phyloP scores from a whole-genome alignment of 2,113 vertebrate species.

The Perca schrenkii region DNA sequence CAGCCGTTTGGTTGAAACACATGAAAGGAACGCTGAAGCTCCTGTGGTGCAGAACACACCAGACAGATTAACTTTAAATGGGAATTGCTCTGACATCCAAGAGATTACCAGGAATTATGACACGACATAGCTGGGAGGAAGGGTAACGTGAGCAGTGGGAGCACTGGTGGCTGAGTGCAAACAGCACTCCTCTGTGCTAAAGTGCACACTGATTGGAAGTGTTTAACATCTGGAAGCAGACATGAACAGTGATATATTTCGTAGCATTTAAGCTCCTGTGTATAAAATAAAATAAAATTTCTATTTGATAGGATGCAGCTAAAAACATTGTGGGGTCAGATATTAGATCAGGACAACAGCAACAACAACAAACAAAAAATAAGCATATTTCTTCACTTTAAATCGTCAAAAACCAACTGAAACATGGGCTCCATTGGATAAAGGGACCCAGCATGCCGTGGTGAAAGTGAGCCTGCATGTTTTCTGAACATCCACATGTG shows the following conservation, averaged over 20 bases:
- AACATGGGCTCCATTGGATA: neutral
- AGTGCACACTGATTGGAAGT: neutral
- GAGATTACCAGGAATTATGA: slow-evolving; percentile 56
- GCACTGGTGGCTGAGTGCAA: slow-evolving; percentile 1
- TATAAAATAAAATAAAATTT: neutral
- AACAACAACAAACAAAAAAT: neutral
- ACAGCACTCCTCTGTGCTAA: neutral
- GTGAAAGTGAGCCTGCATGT: neutral
- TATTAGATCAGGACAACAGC: neutral
- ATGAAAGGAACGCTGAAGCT: slow-evolving; percentile 37
- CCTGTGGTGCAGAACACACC: slow-evolving; percentile 36
- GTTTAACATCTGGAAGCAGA: neutral
- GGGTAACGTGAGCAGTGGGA: neutral
- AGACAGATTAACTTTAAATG: slow-evolving; percentile 62
- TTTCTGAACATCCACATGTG: neutral
- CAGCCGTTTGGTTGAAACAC: slow-evolving; percentile 49
- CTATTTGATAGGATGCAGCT: neutral
- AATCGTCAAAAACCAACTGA: neutral
- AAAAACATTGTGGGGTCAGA: neutral
- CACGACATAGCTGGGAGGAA: neutral
- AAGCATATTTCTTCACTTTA: neutral
- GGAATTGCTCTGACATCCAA: slow-evolving; percentile 43
- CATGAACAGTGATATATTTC: neutral
- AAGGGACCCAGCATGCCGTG: neutral
- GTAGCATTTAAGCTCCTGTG: neutral